These are phyloP conservation scores for Actinia tenebrosa DNA, from an alignment of 64 coral and sea anemone species.

Conservation along the genomic window DNA sequence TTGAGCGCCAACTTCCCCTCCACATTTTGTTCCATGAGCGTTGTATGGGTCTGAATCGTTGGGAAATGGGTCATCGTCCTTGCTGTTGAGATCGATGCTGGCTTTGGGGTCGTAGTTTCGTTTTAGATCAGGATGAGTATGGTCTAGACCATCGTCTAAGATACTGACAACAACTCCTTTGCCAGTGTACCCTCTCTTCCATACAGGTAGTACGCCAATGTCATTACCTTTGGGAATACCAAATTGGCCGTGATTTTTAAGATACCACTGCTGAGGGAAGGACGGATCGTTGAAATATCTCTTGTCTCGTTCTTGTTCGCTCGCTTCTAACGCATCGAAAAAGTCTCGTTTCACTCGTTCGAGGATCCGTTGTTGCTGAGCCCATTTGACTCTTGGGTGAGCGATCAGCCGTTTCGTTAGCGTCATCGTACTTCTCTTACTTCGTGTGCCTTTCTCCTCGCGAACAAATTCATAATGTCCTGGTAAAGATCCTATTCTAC, in stretches of 20 bases:
- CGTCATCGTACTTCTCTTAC: slow-evolving; percentile 29
- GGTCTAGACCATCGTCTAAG: slow-evolving; percentile 74
- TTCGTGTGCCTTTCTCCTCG: slow-evolving; percentile 45
- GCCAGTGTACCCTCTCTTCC: slow-evolving; percentile 52
- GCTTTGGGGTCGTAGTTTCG: slow-evolving; percentile 83
- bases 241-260: slow-evolving; percentile 60
- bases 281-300: slow-evolving; percentile 59
- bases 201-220: slow-evolving; percentile 71
- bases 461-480: slow-evolving; percentile 73
- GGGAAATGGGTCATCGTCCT: slow-evolving; percentile 61
- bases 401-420: slow-evolving; percentile 39
- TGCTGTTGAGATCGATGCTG: slow-evolving; percentile 69
- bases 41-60: slow-evolving; percentile 83
- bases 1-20: slow-evolving; percentile 86
- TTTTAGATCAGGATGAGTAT: slow-evolving; percentile 84
- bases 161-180: slow-evolving; percentile 78
- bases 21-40: slow-evolving; percentile 88
- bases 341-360: slow-evolving; percentile 62
- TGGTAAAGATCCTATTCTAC: slow-evolving; percentile 54
- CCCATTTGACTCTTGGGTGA: slow-evolving; percentile 70
- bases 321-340: not conserved
- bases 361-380: slow-evolving; percentile 59
- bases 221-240: slow-evolving; percentile 42
- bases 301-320: slow-evolving; percentile 62
- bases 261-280: slow-evolving; percentile 74